These are phyloP conservation scores for Myotis findleyi DNA, from an alignment of 2,797 vertebrate genomes.

Conservation along the genomic window DNA sequence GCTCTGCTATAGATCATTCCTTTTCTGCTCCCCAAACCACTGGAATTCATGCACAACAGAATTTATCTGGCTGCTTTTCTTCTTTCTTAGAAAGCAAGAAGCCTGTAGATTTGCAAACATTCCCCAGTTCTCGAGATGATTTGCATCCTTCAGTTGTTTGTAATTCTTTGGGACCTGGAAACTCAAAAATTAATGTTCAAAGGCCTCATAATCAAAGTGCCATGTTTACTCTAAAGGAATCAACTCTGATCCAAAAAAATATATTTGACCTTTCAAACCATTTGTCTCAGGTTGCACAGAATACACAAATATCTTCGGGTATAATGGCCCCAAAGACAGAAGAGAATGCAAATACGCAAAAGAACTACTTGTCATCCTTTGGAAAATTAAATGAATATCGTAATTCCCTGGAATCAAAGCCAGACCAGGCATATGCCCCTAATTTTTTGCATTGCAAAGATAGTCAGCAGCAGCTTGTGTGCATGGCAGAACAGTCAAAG, in stretches of 20 bases:
- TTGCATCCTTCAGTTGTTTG: conserved; percentile 87
- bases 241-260: conserved; percentile 85
- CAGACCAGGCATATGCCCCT: conserved; percentile 84
- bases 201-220: conserved; percentile 83
- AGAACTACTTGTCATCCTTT: conserved; percentile 83
- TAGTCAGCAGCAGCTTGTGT: conserved; percentile 85
- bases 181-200: conserved; percentile 86
- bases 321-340: conserved; percentile 84
- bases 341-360: conserved; percentile 86
- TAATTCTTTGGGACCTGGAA: conserved; percentile 80
- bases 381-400: conserved; percentile 86
- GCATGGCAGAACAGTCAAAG: conserved; percentile 85
- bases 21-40: conserved; percentile 87
- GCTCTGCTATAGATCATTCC: conserved; percentile 86
- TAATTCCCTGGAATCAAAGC: conserved; percentile 86
- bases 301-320: conserved; percentile 80
- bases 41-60: conserved; percentile 82
- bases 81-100: conserved; percentile 85
- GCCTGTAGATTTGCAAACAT: conserved; percentile 80
- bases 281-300: conserved; percentile 85
- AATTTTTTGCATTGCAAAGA: conserved; percentile 88
- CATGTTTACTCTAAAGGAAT: conserved; percentile 88
- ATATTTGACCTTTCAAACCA: conserved; percentile 86
- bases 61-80: conserved; percentile 83
- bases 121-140: conserved; percentile 84